A percentile compares a stretch with the other conserved stretches of the same genome.
Conservation (phyloP, 30 jellyfish, hydroid and myxozoan species). For the Chrysaora quinquecirrha region DNA sequence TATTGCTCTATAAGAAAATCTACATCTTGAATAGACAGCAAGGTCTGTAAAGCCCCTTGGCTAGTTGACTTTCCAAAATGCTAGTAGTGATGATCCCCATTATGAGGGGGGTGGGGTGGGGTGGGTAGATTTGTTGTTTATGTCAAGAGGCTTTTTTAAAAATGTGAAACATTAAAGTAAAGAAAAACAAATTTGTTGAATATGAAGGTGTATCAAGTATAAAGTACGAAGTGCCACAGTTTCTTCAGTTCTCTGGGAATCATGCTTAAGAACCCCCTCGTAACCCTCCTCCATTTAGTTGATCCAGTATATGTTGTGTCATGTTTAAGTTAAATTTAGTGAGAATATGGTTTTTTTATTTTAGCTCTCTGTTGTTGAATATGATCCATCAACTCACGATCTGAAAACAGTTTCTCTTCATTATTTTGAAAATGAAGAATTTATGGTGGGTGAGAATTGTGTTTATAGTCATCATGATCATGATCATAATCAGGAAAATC, state of each 20-base stretch:
- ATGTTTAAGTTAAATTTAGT: not conserved
- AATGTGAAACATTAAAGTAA: no score
- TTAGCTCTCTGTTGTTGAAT: conserved; percentile 91
- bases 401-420: conserved; percentile 91
- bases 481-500: no score
- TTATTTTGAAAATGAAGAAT: conserved; percentile 82
- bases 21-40: no score
- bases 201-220: no score
- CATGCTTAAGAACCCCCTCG: not conserved
- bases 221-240: no score
- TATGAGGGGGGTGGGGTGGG: not conserved
- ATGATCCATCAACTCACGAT: conserved; percentile 87
- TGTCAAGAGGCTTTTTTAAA: no score
- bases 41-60: no score
- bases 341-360: not conserved
- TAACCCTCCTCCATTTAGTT: not conserved
- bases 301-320: not conserved
- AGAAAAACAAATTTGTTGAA: no score
- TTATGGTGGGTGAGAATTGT: conserved; percentile 58
- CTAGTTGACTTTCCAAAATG: not conserved
- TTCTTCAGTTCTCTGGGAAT: no score
- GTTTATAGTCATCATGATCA: no score
- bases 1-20: not conserved
- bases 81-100: not conserved
- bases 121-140: not conserved